Evolutionary conservation across 2,888 invertebrate species (phyloP), one percentile per base, ranked within the genome.

Genomic region (Sussaba pulchella): DNA sequence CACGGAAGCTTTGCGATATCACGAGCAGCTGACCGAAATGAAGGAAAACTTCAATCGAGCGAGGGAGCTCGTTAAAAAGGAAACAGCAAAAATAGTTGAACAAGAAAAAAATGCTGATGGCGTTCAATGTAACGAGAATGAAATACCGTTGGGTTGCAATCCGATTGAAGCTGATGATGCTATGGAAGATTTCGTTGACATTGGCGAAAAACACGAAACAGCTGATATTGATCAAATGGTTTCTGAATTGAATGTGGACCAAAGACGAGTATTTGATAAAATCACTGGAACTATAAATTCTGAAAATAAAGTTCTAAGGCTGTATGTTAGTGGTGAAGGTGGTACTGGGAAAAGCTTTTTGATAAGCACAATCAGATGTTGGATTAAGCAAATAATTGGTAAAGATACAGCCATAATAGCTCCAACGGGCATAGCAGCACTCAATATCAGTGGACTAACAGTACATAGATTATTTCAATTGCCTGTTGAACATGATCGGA

Each of bases 371-470:
- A 31, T 31, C 31, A 31, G 31, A 31, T 31, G 31, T 31, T 31
- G 31, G 31, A 31, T 31, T 31, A 31, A 84, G 54, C 75, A 69
- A 26, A 21, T 59, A 31, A 57, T 85, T 12, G 63, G 80, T 12
- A 85, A 86, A 26, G 61, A 76, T 69, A 69, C 67, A 9, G 69
- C 69, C 1, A 70, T 86, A 66, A 78, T 78, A 19, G 88, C 86
- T 4, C 87, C 85, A 4, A 89, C 89, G 54, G 88, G 88, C 57
- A 86, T 89, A 45, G 87, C 88, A 43, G 88, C 69, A 87, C 88
- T 87, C 63, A 88, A 88, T 80, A 84, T 89, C 5, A 84, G 87
- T 63, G 88, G 88, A 57, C 78, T 89, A 63, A 89, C 88, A 64
- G 81, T 88, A 36, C 86, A 89, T 71, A 31, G 31, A 31, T 31